Evolutionary conservation across 2,797 vertebrate species (phyloP).

Genomic region (Gila robusta): DNA sequence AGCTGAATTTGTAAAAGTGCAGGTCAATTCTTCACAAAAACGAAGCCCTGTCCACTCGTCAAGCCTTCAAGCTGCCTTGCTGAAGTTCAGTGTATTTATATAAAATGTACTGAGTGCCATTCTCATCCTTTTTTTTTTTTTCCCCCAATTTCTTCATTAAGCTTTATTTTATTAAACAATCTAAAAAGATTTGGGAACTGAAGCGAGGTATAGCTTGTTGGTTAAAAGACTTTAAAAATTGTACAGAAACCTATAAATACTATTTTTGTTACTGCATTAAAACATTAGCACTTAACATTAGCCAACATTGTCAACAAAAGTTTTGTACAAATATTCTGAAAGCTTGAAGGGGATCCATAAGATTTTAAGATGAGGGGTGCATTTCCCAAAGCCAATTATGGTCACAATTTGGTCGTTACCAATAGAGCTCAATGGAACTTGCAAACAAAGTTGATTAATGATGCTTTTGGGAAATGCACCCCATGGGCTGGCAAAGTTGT

Average conservation of each 20-base stretch:
- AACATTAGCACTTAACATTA: not conserved
- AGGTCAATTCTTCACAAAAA: too few species aligned
- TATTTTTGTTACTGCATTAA: not conserved
- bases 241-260: not conserved
- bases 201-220: not conserved
- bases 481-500: not conserved
- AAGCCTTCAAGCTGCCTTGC: too few species aligned
- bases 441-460: not conserved
- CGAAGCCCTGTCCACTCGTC: too few species aligned
- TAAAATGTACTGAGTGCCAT: too few species aligned
- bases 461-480: not conserved
- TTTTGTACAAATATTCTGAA: not conserved
- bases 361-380: not conserved
- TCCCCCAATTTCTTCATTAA: too few species aligned
- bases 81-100: too few species aligned
- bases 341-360: not conserved
- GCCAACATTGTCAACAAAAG: not conserved
- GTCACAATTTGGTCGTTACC: not conserved
- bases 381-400: not conserved
- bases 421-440: not conserved
- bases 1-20: too few species aligned
- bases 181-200: not conserved
- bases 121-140: too few species aligned
- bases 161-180: too few species aligned
- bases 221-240: not conserved